Percentiles rank a stretch among this genome's conserved stretches.
phyloP scores from a whole-genome alignment of 2,888 invertebrate species.

The Stenichneumon culpator region DNA sequence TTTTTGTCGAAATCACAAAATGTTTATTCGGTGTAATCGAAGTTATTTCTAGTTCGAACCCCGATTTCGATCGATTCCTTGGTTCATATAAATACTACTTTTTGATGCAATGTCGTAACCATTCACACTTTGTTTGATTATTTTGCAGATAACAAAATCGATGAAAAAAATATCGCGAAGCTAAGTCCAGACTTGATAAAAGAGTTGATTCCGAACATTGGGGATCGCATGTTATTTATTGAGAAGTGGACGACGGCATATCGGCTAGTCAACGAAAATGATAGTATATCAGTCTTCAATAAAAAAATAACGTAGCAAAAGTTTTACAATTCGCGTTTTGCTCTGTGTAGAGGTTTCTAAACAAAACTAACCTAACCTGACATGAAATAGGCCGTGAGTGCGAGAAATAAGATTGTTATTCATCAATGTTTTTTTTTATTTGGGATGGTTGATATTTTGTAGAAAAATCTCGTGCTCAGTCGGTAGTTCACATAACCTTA shows the following conservation, averaged over 20 bases:
- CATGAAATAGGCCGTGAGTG: neutral
- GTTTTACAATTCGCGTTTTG: too few species aligned
- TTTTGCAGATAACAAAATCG: neutral
- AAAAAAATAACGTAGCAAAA: too few species aligned
- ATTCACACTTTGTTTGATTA: slow-evolving; percentile 1
- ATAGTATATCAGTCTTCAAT: neutral
- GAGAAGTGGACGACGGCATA: neutral
- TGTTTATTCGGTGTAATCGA: neutral
- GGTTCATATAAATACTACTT: neutral
- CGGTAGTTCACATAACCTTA: neutral
- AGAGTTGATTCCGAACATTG: neutral
- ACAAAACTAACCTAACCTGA: neutral
- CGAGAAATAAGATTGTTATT: neutral
- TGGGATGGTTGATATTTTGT: too few species aligned
- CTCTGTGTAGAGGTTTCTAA: neutral
- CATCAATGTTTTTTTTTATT: neutral
- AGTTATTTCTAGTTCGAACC: neutral
- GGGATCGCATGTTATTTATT: neutral
- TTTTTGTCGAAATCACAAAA: neutral
- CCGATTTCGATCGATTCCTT: neutral
- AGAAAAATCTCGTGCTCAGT: too few species aligned
- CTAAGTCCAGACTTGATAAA: neutral
- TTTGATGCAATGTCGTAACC: neutral
- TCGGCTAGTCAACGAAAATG: neutral
- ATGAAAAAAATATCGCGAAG: slow-evolving; percentile 1